Base-by-base conservation (phyloP, 2,113 vertebrate species). In the Bucco capensis region DNA sequence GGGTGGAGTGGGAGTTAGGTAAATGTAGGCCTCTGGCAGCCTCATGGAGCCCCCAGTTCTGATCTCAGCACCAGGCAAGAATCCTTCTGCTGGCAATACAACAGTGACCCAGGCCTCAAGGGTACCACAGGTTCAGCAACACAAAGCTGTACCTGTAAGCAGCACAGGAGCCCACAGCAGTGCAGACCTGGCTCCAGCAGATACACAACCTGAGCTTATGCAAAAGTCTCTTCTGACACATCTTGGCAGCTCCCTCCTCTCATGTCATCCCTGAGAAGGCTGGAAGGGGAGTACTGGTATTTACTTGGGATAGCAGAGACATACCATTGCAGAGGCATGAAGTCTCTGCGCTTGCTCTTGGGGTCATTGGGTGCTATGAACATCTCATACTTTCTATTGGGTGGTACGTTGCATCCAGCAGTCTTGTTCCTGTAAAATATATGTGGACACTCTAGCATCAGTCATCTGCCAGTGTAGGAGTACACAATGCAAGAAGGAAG, bases 111-210 rank as follows among this genome's bases (percentile, higher is more conserved):
- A 27, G 42, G 23, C 16, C 53, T 46, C 0, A 1, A 67, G 60
- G n/a, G 30, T 11, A n/a, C 12, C 5, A 5, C 44, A 64, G 16
- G 16, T n/a, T 53, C 1, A 0, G 19, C 24, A 67, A 3, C 5
- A 0, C 69, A 24, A 35, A 54, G 23, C 46, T 60, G 31, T 10
- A 12, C 23, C 30, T 25, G 16, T n/a, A 28, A 46, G 2, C 1
- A 44, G 40, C 42, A 23, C 18, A 51, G 30, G 24, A 66, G 17
- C 19, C 42, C 42, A 28, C n/a, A 67, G 47, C 19, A 70, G 53
- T 4, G 1, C 1, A 1, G 49, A 10, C 10, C 54, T 58, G 61
- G 35, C 40, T 83, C 27, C 53, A 35, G 54, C 22, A 3, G 8
- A 14, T 23, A 25, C 19, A 38, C 24, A 37, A 19, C 24, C 35